Evolutionary conservation across 2,113 vertebrate genomes (phyloP), one percentile per base, ranked within the genome.

Genomic region (Daphoenositta chrysoptera): DNA sequence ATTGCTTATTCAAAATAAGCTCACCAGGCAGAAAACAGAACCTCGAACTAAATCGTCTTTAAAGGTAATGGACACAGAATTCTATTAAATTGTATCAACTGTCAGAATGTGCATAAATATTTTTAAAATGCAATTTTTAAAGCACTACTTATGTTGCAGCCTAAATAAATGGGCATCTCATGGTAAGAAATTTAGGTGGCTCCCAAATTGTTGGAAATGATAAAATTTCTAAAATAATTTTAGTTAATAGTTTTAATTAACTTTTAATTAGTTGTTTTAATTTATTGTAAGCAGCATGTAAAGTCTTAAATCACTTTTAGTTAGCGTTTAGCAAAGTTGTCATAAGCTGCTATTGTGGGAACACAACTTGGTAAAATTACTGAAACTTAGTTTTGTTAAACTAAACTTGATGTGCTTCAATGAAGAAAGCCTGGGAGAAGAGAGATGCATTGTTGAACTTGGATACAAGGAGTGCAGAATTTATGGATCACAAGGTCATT

Each of bases 1-100:
- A 20, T 97, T 99, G 50, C 98, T 99, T 57, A 98, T 99, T 73
- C 98, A 98, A 90, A 99, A 98, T 89, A 98, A 98, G 31, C 94
- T 98, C 94, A 96, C 89, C 54, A 98, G 98, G 66, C 98, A 98
- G 72, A 99, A 98, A 91, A 93, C 98, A 90, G 98, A 98, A 95
- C 96, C 98, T 89, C 98, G 98, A 68, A 95, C 97, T 57, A 98
- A 98, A 91, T 98, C 98, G 11, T 98, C 98, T 53, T 45, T 98
- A 79, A 98, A 99, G 99, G 99, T 99, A 98, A 97, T 11, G 7
- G 27, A 47, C 47, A 58, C 35, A 77, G 33, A 56, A 35, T 11
- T 60, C 45, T 37, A 16, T 87, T 57, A 31, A 86, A 44, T 56
- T 22, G 0, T 48, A 76, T 83, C 7, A 30, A 1, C 64, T 76